Evolutionary conservation across 2,113 vertebrate species (phyloP).

Genomic region (Varanus komodoensis): DNA sequence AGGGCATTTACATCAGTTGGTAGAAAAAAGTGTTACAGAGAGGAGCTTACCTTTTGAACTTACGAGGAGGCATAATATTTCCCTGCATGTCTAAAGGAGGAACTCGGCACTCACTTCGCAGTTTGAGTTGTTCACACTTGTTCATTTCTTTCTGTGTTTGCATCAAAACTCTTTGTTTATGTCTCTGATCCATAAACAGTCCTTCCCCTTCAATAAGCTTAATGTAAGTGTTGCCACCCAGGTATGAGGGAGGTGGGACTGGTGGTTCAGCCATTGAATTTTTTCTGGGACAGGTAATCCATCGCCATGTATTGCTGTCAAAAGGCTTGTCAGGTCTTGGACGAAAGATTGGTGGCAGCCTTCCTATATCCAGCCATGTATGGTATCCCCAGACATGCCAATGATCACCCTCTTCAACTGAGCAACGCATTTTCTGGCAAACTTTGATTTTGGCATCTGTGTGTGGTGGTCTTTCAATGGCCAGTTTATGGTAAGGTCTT

Average conservation of each 20-base stretch:
- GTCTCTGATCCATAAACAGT: constrained; percentile 29
- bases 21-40: neutral
- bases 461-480: constrained; percentile 41
- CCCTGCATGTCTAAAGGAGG: constrained; percentile 55
- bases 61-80: constrained; percentile 53
- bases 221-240: constrained; percentile 64
- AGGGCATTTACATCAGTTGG: no score
- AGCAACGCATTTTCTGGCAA: neutral
- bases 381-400: constrained; percentile 65
- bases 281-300: constrained; percentile 38
- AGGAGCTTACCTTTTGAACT: constrained; percentile 61
- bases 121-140: constrained; percentile 52
- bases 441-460: constrained; percentile 55
- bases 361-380: constrained; percentile 69
- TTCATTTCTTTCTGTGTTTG: constrained; percentile 27
- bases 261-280: neutral
- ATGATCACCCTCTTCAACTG: neutral
- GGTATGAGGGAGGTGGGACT: constrained; percentile 66
- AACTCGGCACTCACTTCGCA: constrained; percentile 61
- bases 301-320: constrained; percentile 70
- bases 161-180: constrained; percentile 41
- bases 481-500: constrained; percentile 45
- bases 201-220: constrained; percentile 47
- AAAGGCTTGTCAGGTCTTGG: constrained; percentile 44
- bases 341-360: constrained; percentile 62